These are phyloP conservation scores for Lutjanus argentimaculatus DNA, from an alignment of 2,797 vertebrate genomes.

Conservation along the genomic window DNA sequence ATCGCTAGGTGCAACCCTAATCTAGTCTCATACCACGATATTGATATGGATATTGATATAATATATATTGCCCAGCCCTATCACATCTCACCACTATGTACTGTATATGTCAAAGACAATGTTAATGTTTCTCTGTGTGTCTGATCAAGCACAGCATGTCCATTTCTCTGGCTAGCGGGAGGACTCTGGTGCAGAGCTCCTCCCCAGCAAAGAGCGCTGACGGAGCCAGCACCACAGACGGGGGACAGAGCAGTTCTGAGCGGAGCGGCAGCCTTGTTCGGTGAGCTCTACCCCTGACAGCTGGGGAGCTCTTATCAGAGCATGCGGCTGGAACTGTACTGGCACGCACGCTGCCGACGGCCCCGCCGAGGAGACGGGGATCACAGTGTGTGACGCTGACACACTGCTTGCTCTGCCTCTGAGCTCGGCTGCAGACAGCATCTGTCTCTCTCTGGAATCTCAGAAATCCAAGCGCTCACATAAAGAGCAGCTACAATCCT, in stretches of 20 bases:
- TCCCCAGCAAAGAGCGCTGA: constrained; percentile 26
- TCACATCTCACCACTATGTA: background rate
- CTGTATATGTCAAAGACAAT: constrained; percentile 17
- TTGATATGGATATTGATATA: too few relatives aligned
- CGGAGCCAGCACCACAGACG: constrained; percentile 25
- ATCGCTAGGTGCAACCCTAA: too few relatives aligned
- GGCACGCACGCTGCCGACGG: constrained; percentile 50
- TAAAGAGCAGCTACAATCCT: constrained; percentile 42
- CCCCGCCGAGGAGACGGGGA: constrained; percentile 56
- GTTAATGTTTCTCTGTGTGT: constrained; percentile 16
- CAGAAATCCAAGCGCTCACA: constrained; percentile 36
- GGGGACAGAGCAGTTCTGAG: constrained; percentile 46
- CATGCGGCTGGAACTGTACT: constrained; percentile 68
- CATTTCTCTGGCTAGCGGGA: constrained; percentile 13
- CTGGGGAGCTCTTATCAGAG: constrained; percentile 78
- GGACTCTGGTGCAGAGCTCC: constrained; percentile 18
- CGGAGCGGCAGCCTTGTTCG: constrained; percentile 42
- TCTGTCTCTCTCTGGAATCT: constrained; percentile 63
- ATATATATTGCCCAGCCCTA: too few relatives aligned
- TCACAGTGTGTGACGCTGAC: constrained; percentile 73
- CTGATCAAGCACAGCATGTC: constrained; percentile 8
- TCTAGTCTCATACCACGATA: too few relatives aligned
- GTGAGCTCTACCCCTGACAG: constrained; percentile 67
- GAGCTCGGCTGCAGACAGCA: constrained; percentile 61
- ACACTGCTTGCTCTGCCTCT: constrained; percentile 59